Evolutionary conservation across 2,888 invertebrate species (phyloP).

Genomic region (Hypselothyrea guttata): DNA sequence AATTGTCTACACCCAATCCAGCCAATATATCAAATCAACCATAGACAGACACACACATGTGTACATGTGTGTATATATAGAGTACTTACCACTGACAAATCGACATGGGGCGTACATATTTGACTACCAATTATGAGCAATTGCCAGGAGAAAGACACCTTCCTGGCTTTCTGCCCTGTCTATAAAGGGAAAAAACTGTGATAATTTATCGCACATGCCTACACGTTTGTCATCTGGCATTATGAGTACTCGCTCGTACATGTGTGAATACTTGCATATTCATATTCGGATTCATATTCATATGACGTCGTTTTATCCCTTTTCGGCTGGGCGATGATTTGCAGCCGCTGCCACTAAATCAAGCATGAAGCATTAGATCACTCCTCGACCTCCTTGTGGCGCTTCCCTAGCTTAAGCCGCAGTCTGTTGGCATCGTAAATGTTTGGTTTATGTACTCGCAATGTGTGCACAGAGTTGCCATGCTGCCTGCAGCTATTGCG

Average conservation of each 20-base stretch:
- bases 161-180: no score
- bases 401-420: slow-evolving; percentile 47
- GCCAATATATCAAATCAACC: slow-evolving; percentile 70
- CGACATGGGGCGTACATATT: slow-evolving; percentile 48
- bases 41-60: slow-evolving; percentile 15
- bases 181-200: slow-evolving; percentile 9
- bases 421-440: slow-evolving; percentile 71
- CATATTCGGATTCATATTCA: slow-evolving; percentile 51
- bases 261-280: slow-evolving; percentile 30
- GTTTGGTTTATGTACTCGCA: slow-evolving; percentile 72
- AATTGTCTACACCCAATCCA: slow-evolving; percentile 73
- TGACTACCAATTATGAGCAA: slow-evolving; percentile 75
- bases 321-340: slow-evolving; percentile 72
- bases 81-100: slow-evolving; percentile 37
- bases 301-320: slow-evolving; percentile 50
- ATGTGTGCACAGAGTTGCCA: slow-evolving; percentile 33
- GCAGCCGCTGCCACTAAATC: slow-evolving; percentile 81
- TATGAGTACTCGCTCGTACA: slow-evolving; percentile 13
- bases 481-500: slow-evolving; percentile 43
- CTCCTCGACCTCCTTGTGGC: slow-evolving; percentile 8
- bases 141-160: slow-evolving; percentile 37
- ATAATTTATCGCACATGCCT: slow-evolving; percentile 81
- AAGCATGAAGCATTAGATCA: slow-evolving; percentile 77
- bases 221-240: slow-evolving; percentile 58
- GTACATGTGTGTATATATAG: slow-evolving; percentile 3